Evolutionary conservation across 2,797 vertebrate species (phyloP).

Genomic region (Eulemur mongoz): DNA sequence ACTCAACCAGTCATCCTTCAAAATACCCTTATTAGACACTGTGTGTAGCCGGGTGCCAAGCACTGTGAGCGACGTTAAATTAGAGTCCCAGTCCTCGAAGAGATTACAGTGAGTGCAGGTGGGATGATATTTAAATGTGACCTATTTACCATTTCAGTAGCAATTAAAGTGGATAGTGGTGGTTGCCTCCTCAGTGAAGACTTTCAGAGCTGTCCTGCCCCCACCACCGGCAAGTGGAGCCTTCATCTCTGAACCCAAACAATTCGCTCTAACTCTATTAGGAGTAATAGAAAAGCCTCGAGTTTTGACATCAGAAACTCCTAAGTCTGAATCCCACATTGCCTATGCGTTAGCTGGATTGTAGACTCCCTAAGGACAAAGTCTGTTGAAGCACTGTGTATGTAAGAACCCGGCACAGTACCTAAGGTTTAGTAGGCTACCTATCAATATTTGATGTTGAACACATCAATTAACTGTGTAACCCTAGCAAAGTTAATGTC

Average conservation of each 20-base stretch:
- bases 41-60: too few relatives aligned
- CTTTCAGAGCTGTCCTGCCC: not conserved
- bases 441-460: not conserved
- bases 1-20: not conserved
- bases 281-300: not conserved
- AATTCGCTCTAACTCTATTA: not conserved
- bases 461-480: not conserved
- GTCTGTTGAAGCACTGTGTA: not conserved
- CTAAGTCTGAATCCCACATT: not conserved
- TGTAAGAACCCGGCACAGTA: not conserved
- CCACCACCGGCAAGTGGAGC: not conserved
- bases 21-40: not conserved
- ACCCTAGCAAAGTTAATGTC: not conserved
- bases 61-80: not conserved
- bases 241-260: not conserved
- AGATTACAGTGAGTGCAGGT: not conserved
- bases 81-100: not conserved
- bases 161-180: not conserved
- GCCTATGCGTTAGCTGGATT: not conserved
- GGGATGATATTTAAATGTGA: not conserved
- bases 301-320: not conserved
- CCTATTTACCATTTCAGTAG: not conserved
- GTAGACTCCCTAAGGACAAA: not conserved
- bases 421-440: not conserved
- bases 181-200: not conserved